Evolutionary conservation across 1,140 invertebrate species (phyloP).

Genomic region (Tenebrio molitor): DNA sequence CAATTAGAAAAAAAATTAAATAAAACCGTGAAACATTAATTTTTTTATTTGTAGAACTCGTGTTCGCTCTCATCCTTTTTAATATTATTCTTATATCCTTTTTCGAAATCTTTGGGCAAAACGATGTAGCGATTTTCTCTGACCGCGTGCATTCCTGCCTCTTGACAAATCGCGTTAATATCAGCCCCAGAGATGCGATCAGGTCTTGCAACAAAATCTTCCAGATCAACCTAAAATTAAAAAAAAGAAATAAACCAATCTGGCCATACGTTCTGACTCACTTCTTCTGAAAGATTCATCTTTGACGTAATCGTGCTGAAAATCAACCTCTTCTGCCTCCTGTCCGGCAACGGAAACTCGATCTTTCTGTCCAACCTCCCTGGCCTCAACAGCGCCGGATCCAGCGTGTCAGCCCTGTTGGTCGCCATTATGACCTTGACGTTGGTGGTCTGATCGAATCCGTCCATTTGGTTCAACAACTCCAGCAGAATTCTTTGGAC

Average conservation of each 20-base stretch:
- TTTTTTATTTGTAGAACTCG: conserved; percentile 99
- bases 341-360: conserved; percentile 98
- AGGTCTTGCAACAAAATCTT: conserved; percentile 98
- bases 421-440: conserved; percentile 99
- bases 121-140: conserved; percentile 99
- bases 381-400: conserved; percentile 96
- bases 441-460: conserved; percentile 99
- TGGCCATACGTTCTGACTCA: conserved; percentile 47
- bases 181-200: conserved; percentile 99
- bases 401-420: conserved; percentile 97
- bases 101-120: conserved; percentile 98
- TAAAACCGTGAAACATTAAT: conserved; percentile 3
- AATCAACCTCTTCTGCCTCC: conserved; percentile 97
- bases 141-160: conserved; percentile 96
- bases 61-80: conserved; percentile 99
- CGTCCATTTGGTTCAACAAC: conserved; percentile 99
- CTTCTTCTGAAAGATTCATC: conserved; percentile 99
- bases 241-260: neutral
- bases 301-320: conserved; percentile 98
- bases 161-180: conserved; percentile 99
- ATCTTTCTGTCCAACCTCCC: conserved; percentile 99
- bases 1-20: conserved; percentile 14
- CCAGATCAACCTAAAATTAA: conserved; percentile 84
- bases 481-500: conserved; percentile 98
- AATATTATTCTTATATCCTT: conserved; percentile 99